Percentiles rank a stretch among this genome's conserved stretches.
These are phyloP conservation scores for Acanthopagrus latus DNA, from an alignment of 2,797 vertebrate species.

Conservation along the genomic window DNA sequence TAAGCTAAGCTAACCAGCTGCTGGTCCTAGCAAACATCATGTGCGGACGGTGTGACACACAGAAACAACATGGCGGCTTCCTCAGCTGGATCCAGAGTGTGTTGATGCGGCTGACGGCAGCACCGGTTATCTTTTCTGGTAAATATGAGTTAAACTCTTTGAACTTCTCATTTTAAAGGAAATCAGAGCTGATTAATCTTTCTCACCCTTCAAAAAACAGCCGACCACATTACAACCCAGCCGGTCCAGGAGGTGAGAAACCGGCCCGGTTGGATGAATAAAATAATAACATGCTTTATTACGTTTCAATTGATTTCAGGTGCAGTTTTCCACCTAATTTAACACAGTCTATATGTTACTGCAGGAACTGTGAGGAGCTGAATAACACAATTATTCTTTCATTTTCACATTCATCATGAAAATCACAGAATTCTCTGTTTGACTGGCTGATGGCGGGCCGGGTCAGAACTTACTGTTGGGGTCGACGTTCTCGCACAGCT, in stretches of 20 bases:
- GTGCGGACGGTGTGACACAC: too few species aligned
- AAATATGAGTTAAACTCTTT: too few species aligned
- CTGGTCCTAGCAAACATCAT: too few species aligned
- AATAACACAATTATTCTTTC: not conserved
- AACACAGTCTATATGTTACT: not conserved
- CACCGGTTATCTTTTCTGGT: too few species aligned
- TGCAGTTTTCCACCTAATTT: slow-evolving; percentile 11
- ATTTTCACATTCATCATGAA: not conserved
- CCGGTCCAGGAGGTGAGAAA: slow-evolving; percentile 8
- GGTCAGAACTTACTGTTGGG: slow-evolving; percentile 90
- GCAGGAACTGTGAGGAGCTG: not conserved
- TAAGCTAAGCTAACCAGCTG: too few species aligned
- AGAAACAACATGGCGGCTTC: too few species aligned
- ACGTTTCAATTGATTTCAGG: slow-evolving; percentile 1
- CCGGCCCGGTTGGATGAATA: not conserved
- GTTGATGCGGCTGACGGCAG: too few species aligned
- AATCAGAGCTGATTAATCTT: not conserved
- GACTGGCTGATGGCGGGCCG: too few species aligned
- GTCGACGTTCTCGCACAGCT: slow-evolving; percentile 92
- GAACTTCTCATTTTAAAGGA: not conserved
- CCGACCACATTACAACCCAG: slow-evolving; percentile 5
- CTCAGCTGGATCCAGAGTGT: too few species aligned
- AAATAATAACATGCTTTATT: slow-evolving; percentile 40
- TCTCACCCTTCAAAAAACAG: slow-evolving; percentile 1
- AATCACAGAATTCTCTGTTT: not conserved